Evolutionary conservation across 2,797 vertebrate genomes (phyloP).

Genomic region (Otolemur crassicaudatus): DNA sequence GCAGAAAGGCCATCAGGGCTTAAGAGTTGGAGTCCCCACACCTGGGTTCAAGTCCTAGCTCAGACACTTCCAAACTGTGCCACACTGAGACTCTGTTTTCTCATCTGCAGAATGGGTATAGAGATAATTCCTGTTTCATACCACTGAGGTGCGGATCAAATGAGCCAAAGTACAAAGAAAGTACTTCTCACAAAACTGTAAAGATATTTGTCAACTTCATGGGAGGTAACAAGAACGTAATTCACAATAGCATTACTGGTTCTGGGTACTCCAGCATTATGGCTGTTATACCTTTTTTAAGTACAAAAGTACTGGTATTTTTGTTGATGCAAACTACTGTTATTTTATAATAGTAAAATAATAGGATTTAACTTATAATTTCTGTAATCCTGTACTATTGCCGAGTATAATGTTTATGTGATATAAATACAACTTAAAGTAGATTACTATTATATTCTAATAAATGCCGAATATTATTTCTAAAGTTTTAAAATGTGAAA

Average conservation of each 20-base stretch:
- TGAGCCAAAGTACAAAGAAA: background rate
- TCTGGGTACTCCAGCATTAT: background rate
- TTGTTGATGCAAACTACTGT: slow-evolving; percentile 61
- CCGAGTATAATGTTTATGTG: slow-evolving; percentile 66
- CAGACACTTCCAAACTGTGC: background rate
- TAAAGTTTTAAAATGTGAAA: slow-evolving; percentile 48
- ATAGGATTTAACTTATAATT: slow-evolving; percentile 68
- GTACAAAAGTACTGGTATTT: slow-evolving; percentile 53
- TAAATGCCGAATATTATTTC: slow-evolving; percentile 66
- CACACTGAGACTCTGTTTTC: background rate
- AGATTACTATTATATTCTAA: slow-evolving; percentile 68
- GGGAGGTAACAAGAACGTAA: background rate
- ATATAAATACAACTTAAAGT: slow-evolving; percentile 61
- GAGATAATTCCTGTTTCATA: background rate
- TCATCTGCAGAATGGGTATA: background rate
- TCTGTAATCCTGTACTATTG: slow-evolving; percentile 60
- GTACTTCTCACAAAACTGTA: background rate
- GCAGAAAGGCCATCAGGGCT: background rate
- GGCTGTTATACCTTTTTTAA: slow-evolving; percentile 9
- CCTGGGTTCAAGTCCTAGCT: background rate
- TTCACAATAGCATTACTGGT: background rate
- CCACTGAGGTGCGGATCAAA: background rate
- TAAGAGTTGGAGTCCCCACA: background rate
- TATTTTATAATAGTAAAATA: slow-evolving; percentile 78
- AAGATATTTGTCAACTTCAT: background rate